A percentile compares a stretch with the other conserved stretches of the same genome.
Conservation (phyloP, 2,888 invertebrate genomes). For the Cosmia pyralina region DNA sequence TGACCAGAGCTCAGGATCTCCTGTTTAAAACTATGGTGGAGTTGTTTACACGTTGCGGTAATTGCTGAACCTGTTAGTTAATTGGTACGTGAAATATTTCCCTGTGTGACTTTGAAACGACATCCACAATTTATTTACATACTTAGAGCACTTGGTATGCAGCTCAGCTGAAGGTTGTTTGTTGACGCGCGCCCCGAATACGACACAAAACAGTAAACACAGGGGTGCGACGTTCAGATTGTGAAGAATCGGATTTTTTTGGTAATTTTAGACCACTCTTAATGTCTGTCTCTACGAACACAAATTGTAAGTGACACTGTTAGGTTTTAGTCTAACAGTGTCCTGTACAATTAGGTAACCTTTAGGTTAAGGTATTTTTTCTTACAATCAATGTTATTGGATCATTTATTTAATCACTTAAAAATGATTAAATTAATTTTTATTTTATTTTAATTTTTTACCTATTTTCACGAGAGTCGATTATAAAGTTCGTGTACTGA, state of each 20-base stretch:
- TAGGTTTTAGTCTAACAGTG: too few relatives aligned
- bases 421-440: too few relatives aligned
- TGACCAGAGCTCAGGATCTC: not conserved
- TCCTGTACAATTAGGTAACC: too few relatives aligned
- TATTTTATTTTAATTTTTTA: not conserved
- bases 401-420: too few relatives aligned
- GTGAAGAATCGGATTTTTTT: not conserved
- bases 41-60: not conserved
- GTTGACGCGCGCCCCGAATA: constrained; percentile 85
- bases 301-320: not conserved
- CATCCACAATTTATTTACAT: constrained; percentile 66
- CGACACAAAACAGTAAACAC: constrained; percentile 16
- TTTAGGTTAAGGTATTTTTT: too few relatives aligned
- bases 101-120: constrained; percentile 60
- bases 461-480: too few relatives aligned
- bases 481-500: not conserved
- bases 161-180: constrained; percentile 82
- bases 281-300: not conserved
- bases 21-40: not conserved
- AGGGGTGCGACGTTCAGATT: constrained; percentile 38
- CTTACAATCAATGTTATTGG: too few relatives aligned
- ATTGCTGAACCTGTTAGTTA: not conserved
- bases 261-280: not conserved
- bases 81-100: constrained; percentile 27
- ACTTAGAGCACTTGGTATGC: constrained; percentile 71